These are phyloP conservation scores for Cataglyphis albicans DNA, from an alignment of 2,888 invertebrate species.

Conservation along the genomic window DNA sequence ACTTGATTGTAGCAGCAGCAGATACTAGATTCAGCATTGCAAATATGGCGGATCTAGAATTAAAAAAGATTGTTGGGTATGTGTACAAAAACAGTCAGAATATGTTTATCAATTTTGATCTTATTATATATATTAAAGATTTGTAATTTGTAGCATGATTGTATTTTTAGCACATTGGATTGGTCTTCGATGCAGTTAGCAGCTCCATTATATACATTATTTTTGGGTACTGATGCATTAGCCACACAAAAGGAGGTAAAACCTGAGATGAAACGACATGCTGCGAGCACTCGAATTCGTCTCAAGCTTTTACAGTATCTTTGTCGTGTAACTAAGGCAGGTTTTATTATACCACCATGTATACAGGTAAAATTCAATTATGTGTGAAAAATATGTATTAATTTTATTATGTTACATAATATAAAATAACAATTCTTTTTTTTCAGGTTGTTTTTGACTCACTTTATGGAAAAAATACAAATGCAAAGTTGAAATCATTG, in stretches of 20 bases:
- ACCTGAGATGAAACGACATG: slow-evolving; percentile 90
- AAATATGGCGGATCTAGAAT: slow-evolving; percentile 93
- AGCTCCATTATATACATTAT: slow-evolving; percentile 92
- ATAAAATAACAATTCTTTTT: slow-evolving; percentile 55
- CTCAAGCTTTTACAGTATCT: slow-evolving; percentile 95
- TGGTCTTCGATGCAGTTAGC: slow-evolving; percentile 91
- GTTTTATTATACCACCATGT: slow-evolving; percentile 92
- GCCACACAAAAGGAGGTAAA: slow-evolving; percentile 86
- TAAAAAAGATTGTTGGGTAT: slow-evolving; percentile 93
- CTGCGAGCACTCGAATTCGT: slow-evolving; percentile 94
- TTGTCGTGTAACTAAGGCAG: slow-evolving; percentile 90
- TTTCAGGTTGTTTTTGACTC: slow-evolving; percentile 94
- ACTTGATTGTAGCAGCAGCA: slow-evolving; percentile 94
- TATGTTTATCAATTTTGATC: background rate
- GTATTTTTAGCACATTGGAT: slow-evolving; percentile 90
- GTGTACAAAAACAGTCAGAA: slow-evolving; percentile 61
- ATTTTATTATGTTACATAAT: background rate
- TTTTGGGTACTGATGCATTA: slow-evolving; percentile 90
- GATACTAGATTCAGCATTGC: slow-evolving; percentile 96
- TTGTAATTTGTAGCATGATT: slow-evolving; percentile 32
- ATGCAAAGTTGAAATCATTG: slow-evolving; percentile 92
- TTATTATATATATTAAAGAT: slow-evolving; percentile 19
- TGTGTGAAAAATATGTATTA: slow-evolving; percentile 1
- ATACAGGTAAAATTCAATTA: slow-evolving; percentile 89
- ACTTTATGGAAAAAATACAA: slow-evolving; percentile 93